A percentile compares a stretch with the other conserved stretches of the same genome.
phyloP scores from a whole-genome alignment of 2,888 invertebrate genomes.

The Mimachlamys varia region DNA sequence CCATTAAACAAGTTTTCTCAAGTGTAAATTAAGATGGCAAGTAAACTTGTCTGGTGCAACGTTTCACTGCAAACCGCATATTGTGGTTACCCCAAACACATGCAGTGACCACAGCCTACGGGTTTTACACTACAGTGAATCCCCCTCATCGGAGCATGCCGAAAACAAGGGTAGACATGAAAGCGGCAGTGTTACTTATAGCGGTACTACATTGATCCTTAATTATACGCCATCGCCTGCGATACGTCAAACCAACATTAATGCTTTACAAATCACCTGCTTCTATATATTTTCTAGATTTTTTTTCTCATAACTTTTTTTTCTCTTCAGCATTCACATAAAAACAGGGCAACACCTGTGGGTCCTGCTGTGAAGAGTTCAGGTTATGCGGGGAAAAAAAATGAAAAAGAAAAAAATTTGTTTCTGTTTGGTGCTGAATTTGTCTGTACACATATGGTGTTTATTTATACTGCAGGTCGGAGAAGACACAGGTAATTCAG shows the following conservation, averaged over 20 bases:
- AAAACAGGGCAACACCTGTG: neutral
- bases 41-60: neutral
- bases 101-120: conserved; percentile 5
- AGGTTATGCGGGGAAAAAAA: neutral
- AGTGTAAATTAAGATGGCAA: conserved; percentile 36
- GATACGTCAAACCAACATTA: neutral
- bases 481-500: neutral
- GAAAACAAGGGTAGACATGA: neutral
- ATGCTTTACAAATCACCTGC: neutral
- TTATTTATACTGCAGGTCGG: neutral
- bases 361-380: neutral
- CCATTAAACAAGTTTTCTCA: conserved; percentile 27
- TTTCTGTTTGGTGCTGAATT: neutral
- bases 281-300: neutral
- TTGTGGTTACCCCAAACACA: neutral
- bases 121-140: neutral
- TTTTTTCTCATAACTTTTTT: neutral
- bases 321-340: neutral
- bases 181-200: neutral
- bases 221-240: neutral
- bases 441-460: neutral
- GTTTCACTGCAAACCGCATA: neutral
- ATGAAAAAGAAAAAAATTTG: neutral
- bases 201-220: neutral
- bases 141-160: neutral